Evolutionary conservation across 2,797 vertebrate species (phyloP).

Genomic region (Chelonia mydas): DNA sequence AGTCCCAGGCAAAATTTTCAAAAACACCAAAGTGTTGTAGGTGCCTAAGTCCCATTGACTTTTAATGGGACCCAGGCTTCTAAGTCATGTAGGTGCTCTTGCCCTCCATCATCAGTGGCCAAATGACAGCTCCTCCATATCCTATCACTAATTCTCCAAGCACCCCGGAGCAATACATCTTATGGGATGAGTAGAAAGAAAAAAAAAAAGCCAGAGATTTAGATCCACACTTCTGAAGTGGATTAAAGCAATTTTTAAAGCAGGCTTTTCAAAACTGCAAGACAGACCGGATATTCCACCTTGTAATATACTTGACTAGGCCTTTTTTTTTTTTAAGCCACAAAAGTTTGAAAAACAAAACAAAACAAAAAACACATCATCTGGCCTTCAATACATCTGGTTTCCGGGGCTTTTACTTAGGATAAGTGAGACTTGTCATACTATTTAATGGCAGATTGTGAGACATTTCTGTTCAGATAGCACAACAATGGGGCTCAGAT

Average conservation of each 20-base stretch:
- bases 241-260: not conserved
- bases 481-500: not conserved
- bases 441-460: not conserved
- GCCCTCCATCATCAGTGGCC: not conserved
- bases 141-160: not conserved
- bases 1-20: constrained; percentile 19
- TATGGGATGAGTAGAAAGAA: not conserved
- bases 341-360: not conserved
- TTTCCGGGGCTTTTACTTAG: not conserved
- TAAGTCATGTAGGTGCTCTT: fast-evolving
- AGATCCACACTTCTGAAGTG: not conserved
- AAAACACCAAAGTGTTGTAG: not conserved
- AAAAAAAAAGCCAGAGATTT: not conserved
- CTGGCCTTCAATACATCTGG: not conserved
- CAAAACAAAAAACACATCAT: not conserved
- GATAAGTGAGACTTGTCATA: not conserved
- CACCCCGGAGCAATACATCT: not conserved
- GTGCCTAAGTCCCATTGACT: not conserved
- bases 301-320: not conserved
- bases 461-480: not conserved
- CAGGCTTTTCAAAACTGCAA: not conserved
- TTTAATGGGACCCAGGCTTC: no score
- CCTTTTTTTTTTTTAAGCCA: fast-evolving
- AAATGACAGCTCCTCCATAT: not conserved
- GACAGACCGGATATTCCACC: not conserved